Percentiles rank a stretch among this genome's conserved stretches.
Evolutionary conservation across 1,140 invertebrate genomes (phyloP).

Genomic region (Heliconius nattereri): DNA sequence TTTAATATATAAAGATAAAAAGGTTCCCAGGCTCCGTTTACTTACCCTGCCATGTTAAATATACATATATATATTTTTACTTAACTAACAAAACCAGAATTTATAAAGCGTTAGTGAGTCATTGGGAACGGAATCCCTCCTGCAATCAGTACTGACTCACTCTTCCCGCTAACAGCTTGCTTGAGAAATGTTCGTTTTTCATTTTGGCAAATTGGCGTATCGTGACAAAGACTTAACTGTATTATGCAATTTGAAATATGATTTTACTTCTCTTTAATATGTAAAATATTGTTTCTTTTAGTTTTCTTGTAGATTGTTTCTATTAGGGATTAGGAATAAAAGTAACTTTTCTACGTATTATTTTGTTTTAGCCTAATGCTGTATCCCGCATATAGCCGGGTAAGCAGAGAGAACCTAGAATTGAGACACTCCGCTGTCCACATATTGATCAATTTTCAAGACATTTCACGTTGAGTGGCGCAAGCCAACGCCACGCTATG

Average conservation of each 20-base stretch:
- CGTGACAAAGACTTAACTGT: slow-evolving; percentile 16
- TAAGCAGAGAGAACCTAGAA: background rate
- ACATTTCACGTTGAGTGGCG: too few relatives aligned
- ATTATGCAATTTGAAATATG: slow-evolving; percentile 2
- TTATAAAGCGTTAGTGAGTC: slow-evolving; percentile 9
- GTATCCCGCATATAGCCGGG: too few relatives aligned
- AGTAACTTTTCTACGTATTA: too few relatives aligned
- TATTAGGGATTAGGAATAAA: too few relatives aligned
- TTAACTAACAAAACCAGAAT: background rate
- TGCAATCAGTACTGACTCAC: slow-evolving; percentile 15
- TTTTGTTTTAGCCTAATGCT: too few relatives aligned
- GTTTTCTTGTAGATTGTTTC: too few relatives aligned
- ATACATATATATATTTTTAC: too few relatives aligned
- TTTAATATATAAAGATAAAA: too few relatives aligned
- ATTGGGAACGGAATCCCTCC: slow-evolving; percentile 30
- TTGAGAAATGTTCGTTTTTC: background rate
- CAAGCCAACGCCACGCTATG: too few relatives aligned
- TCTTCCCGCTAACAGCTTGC: slow-evolving; percentile 14
- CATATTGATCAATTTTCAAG: too few relatives aligned
- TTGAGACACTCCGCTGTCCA: background rate
- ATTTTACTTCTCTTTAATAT: background rate
- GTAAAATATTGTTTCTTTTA: background rate
- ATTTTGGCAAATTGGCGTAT: background rate
- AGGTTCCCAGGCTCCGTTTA: too few relatives aligned
- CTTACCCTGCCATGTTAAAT: too few relatives aligned